Conservation (phyloP, 2,797 vertebrate species). For the Enteromius mattozi region DNA sequence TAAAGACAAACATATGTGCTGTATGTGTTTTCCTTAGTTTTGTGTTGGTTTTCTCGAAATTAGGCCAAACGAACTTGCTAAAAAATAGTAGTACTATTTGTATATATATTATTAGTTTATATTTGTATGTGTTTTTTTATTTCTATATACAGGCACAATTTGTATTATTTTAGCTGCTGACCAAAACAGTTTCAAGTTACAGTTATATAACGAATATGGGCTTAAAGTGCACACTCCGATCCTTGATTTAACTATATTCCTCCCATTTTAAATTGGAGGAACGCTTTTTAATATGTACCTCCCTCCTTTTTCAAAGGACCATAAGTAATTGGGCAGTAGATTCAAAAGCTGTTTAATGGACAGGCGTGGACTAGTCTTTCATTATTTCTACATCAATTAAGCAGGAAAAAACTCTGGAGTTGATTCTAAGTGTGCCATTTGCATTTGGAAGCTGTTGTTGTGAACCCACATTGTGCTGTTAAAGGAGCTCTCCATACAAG, state of each 20-base stretch:
- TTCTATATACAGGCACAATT: no score
- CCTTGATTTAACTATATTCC: background rate
- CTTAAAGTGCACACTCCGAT: no score
- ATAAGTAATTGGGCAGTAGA: background rate
- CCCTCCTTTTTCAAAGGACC: background rate
- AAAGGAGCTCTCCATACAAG: background rate
- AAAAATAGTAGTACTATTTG: background rate
- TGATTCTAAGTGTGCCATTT: no score
- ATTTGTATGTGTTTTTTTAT: background rate
- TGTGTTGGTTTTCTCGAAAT: background rate
- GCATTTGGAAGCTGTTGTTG: no score
- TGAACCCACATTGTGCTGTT: no score
- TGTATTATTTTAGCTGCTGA: no score
- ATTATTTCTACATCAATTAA: background rate
- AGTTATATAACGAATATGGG: no score
- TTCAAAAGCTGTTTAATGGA: background rate
- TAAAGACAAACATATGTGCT: slow-evolving; percentile 6
- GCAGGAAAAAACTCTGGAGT: no score
- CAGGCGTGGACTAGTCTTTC: background rate
- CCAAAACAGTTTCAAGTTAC: no score
- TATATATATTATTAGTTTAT: background rate
- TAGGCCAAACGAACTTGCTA: background rate
- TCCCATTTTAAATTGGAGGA: no score
- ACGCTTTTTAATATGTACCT: background rate
- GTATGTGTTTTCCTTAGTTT: background rate